A percentile compares a stretch with the other conserved stretches of the same genome.
Conservation (phyloP, 1,140 invertebrate species). For the Nixonia krombeini region DNA sequence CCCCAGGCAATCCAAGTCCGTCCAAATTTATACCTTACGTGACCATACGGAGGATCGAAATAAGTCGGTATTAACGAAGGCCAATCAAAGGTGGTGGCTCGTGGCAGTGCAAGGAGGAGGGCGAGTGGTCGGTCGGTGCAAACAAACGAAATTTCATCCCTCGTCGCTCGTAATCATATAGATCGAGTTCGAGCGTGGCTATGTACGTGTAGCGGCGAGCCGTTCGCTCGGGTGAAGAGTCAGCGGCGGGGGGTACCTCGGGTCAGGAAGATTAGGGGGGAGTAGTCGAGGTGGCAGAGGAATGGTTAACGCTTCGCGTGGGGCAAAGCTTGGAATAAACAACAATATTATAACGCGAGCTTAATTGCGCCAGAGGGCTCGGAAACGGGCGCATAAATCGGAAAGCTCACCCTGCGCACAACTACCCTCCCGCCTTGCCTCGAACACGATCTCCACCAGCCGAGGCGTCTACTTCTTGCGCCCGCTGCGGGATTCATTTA, state of each 20-base stretch:
- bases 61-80: constrained; percentile 63
- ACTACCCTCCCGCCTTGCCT: constrained; percentile 26
- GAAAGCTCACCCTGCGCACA: constrained; percentile 42
- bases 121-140: not conserved
- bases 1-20: constrained; percentile 41
- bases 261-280: constrained; percentile 60
- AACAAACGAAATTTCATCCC: constrained; percentile 19
- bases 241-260: constrained; percentile 26
- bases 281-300: constrained; percentile 32
- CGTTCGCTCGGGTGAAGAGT: constrained; percentile 11
- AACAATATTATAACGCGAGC: constrained; percentile 71
- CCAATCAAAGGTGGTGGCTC: constrained; percentile 62
- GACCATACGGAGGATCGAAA: constrained; percentile 58
- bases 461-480: constrained; percentile 29
- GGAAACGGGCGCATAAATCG: constrained; percentile 68
- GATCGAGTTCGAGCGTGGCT: constrained; percentile 2
- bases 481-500: constrained; percentile 66
- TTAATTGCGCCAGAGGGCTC: constrained; percentile 69
- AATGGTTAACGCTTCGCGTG: constrained; percentile 58
- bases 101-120: constrained; percentile 2
- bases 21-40: constrained; percentile 54
- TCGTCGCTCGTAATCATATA: not conserved
- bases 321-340: constrained; percentile 65
- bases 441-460: constrained; percentile 15
- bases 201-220: no score